Evolutionary conservation across 2,113 vertebrate species (phyloP).

Genomic region (Paraplagusia blochii): DNA sequence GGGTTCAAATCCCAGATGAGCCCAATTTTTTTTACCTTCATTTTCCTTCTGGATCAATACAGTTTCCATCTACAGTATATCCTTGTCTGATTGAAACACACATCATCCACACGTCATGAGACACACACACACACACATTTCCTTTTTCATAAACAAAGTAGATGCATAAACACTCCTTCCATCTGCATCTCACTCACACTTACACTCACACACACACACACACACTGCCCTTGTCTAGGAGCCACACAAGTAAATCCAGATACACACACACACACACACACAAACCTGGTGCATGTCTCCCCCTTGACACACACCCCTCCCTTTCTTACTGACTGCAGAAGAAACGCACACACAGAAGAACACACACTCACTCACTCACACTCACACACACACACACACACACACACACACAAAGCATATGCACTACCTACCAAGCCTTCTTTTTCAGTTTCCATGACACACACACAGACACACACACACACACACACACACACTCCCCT

Average conservation of each 20-base stretch:
- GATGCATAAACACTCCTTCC: conserved; percentile 79
- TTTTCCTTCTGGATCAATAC: no score
- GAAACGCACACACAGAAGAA: conserved; percentile 52
- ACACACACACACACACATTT: conserved; percentile 28
- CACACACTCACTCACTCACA: conserved; percentile 54
- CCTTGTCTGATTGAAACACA: conserved; percentile 57
- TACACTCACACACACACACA: conserved; percentile 67
- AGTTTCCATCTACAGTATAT: no score
- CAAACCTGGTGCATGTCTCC: conserved; percentile 63
- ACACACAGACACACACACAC: conserved; percentile 40
- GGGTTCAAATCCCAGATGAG: no score
- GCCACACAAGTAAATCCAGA: conserved; percentile 28
- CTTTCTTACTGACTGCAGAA: conserved; percentile 66
- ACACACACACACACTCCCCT: conserved; percentile 18
- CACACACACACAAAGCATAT: conserved; percentile 48
- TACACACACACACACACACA: conserved; percentile 48
- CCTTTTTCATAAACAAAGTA: conserved; percentile 82
- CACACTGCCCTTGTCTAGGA: conserved; percentile 64
- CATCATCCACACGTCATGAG: conserved; percentile 25
- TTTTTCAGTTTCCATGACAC: conserved; percentile 67
- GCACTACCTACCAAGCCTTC: conserved; percentile 61
- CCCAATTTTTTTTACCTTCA: no score
- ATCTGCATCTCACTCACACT: conserved; percentile 68
- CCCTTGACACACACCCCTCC: conserved; percentile 67
- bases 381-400: conserved; percentile 65